Percentiles rank a stretch among this genome's conserved stretches.
phyloP scores from a whole-genome alignment of 2,888 invertebrate species.

The Perithous albicinctus region DNA sequence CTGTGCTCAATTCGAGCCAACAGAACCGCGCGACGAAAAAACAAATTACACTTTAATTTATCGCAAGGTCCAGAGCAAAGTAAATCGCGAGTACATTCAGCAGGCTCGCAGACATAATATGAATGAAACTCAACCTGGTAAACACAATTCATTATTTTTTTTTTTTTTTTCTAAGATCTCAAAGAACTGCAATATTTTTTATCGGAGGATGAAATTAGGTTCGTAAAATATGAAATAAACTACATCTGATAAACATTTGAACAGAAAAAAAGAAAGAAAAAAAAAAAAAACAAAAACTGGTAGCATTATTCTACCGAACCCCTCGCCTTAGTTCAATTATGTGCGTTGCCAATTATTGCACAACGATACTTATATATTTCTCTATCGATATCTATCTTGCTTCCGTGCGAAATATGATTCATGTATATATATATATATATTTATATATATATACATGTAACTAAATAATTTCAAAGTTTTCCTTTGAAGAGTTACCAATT shows the following conservation, averaged over 20 bases:
- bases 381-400: conserved; percentile 37
- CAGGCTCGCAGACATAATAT: conserved; percentile 11
- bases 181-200: conserved; percentile 83
- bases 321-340: conserved; percentile 9
- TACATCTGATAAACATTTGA: conserved; percentile 74
- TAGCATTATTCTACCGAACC: neutral
- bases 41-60: neutral
- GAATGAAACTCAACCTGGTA: conserved; percentile 68
- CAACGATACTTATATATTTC: conserved; percentile 35
- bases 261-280: conserved; percentile 33
- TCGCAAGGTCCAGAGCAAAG: neutral
- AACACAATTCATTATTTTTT: conserved; percentile 64
- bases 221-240: conserved; percentile 72
- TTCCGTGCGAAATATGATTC: conserved; percentile 61
- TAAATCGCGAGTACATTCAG: neutral
- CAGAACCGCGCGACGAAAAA: neutral
- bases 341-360: conserved; percentile 48
- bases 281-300: conserved; percentile 8
- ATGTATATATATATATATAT: too few relatives aligned
- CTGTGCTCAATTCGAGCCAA: too few relatives aligned
- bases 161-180: too few relatives aligned
- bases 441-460: too few relatives aligned
- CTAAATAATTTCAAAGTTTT: conserved; percentile 45
- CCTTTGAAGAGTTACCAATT: conserved; percentile 57
- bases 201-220: conserved; percentile 82